phyloP scores from a whole-genome alignment of 2,797 vertebrate genomes.

The Bryconaethiops microstoma region DNA sequence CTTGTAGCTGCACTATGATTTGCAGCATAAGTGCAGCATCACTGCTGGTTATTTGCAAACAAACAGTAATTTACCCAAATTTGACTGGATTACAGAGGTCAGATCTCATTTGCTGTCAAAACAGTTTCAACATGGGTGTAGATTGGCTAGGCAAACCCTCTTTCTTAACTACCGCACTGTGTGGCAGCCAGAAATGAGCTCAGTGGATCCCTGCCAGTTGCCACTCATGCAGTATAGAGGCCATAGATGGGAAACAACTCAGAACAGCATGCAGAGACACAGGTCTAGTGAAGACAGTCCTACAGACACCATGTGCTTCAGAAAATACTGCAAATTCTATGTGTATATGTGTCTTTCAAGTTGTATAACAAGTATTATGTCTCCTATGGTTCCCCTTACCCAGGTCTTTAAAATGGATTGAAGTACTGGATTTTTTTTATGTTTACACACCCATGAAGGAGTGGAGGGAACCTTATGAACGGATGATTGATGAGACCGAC shows the following conservation, averaged over 20 bases:
- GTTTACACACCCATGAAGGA: background rate
- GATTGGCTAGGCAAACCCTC: background rate
- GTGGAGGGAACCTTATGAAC: background rate
- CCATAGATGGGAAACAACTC: background rate
- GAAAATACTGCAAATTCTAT: background rate
- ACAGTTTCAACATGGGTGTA: background rate
- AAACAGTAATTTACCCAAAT: background rate
- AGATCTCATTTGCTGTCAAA: background rate
- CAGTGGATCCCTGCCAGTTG: background rate
- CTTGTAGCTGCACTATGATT: background rate
- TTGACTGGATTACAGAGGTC: background rate
- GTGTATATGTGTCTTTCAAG: background rate
- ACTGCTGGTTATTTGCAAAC: background rate
- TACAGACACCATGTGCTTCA: background rate
- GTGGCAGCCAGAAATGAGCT: background rate
- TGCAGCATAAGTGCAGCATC: background rate
- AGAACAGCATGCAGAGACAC: background rate
- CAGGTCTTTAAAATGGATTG: background rate
- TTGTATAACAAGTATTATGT: background rate
- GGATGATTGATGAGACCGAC: background rate
- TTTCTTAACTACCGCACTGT: background rate
- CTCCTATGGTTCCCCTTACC: background rate
- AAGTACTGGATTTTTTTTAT: background rate
- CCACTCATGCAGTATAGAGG: background rate
- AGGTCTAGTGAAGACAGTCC: background rate